Evolutionary conservation across 2,113 vertebrate species (phyloP), one percentile per base, ranked within the genome.

Genomic region (Hypocryptadius cinnamomeus): DNA sequence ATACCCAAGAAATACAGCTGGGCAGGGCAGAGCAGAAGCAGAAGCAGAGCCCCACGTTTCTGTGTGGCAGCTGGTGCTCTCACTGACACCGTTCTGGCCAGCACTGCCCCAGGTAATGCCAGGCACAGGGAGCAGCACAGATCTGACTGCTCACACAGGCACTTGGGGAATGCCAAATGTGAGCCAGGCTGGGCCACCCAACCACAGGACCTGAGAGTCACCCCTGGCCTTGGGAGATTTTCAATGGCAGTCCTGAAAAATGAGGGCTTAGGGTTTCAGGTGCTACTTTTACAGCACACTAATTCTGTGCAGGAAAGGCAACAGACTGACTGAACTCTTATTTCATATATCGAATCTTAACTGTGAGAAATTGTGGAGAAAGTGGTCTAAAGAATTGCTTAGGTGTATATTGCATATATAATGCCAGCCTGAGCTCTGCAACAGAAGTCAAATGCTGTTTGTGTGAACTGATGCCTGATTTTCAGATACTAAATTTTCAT

Each of bases 111-210:
- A 85, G 65, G 22, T 7, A 80, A 40, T 2, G 22, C 31, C 50
- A 69, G 77, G 65, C 51, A 31, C 9, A 3, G 72, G 57, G 72
- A 71, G 65, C 8, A 70, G 39, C 64, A 51, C 7, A 0, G 8
- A 30, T 1, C 74, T 33, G 27, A 13, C n/a, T 21, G 79, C 1
- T 39, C 60, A 53, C 74, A 66, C 2, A 45, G 61, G 66, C 47
- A 37, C 11, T 12, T 0, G 48, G 53, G 76, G 12, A 2, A 10
- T 0, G 12, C 53, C 61, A 59, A 21, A 30, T 3, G 63, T 8
- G 28, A 90, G 57, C 70, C 82, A 66, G 70, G 74, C 74, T 66
- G 60, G 47, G 59, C 40, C 37, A 50, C 48, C 44, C 31, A 12
- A 0, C 4, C 66, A 53, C 42, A 21, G 87, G 5, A 57, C 11